Evolutionary conservation across 2,113 vertebrate genomes (phyloP).

Genomic region (Cynocephalus volans): DNA sequence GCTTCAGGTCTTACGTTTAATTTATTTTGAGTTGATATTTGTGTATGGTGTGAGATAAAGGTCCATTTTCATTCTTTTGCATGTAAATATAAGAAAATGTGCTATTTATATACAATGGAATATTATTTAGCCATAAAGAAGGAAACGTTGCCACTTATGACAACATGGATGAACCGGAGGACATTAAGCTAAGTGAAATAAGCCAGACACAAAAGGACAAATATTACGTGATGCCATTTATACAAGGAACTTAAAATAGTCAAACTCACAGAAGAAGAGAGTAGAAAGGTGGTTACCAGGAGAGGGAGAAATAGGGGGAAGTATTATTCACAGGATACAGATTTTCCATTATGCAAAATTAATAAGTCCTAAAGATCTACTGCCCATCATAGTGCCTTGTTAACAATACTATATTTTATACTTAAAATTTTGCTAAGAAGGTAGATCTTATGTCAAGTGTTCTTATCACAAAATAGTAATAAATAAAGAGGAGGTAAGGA

Average conservation of each 20-base stretch:
- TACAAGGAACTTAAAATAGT: not conserved
- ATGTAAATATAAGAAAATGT: not conserved
- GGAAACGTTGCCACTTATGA: not conserved
- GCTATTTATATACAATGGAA: not conserved
- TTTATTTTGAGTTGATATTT: not conserved
- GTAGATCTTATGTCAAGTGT: not conserved
- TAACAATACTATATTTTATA: not conserved
- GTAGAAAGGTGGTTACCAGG: not conserved
- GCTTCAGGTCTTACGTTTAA: not conserved
- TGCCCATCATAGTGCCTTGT: not conserved
- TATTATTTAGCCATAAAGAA: not conserved
- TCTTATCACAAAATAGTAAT: not conserved
- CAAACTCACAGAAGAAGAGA: not conserved
- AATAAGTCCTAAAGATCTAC: not conserved
- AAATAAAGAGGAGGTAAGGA: not conserved
- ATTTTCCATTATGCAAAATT: not conserved
- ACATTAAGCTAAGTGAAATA: not conserved
- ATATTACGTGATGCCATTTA: not conserved
- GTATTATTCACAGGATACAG: not conserved
- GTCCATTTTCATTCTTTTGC: not conserved
- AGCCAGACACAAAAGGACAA: not conserved
- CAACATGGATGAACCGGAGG: not conserved
- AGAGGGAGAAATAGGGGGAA: not conserved
- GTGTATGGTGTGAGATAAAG: not conserved
- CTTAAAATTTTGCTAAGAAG: not conserved